These are phyloP conservation scores for Ptyas mucosa DNA, from an alignment of 2,113 vertebrate species.

Conservation along the genomic window DNA sequence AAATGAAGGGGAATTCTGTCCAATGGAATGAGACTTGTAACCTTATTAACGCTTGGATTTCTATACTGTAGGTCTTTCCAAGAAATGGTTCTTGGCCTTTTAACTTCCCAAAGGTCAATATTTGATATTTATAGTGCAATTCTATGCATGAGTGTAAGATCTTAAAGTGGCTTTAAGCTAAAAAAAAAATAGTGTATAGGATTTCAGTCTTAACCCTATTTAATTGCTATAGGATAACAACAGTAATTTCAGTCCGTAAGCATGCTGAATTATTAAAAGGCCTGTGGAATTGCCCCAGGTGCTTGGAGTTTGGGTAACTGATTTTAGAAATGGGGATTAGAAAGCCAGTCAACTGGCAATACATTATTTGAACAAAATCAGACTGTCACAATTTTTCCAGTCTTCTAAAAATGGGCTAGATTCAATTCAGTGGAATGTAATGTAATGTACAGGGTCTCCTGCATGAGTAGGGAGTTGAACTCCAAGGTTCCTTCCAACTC, in stretches of 20 bases:
- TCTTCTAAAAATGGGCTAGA: background rate
- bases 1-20: background rate
- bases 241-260: background rate
- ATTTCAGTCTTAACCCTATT: background rate
- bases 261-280: background rate
- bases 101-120: background rate
- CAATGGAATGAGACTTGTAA: background rate
- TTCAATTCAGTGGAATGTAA: no score
- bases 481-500: no score
- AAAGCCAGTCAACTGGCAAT: background rate
- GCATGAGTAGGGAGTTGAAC: no score
- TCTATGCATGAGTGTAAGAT: background rate
- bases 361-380: background rate
- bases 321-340: background rate
- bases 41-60: background rate
- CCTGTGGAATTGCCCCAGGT: background rate
- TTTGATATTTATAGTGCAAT: background rate
- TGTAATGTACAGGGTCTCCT: no score
- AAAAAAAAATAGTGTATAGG: background rate
- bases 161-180: background rate
- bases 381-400: background rate
- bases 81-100: background rate
- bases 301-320: background rate
- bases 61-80: constrained; percentile 11
- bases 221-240: background rate